Evolutionary conservation across 2,888 invertebrate genomes (phyloP).

Genomic region (Leucoma salicis): DNA sequence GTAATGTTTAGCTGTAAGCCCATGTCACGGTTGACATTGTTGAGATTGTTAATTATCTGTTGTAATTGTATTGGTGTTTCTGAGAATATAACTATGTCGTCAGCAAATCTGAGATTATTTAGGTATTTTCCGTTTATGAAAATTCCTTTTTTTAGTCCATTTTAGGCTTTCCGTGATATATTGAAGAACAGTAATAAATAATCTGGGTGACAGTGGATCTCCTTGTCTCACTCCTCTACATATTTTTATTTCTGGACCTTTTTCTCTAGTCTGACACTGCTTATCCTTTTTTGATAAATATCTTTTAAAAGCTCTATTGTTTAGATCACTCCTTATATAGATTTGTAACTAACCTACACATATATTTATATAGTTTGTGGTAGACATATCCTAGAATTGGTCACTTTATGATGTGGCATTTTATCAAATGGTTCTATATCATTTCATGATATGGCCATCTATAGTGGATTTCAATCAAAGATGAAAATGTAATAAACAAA

Average conservation of each 20-base stretch:
- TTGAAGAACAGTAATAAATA: constrained; percentile 3
- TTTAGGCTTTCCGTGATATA: constrained; percentile 1
- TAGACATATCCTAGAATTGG: too few relatives aligned
- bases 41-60: background rate
- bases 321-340: too few relatives aligned
- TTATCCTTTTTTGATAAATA: constrained; percentile 2
- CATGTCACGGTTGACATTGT: background rate
- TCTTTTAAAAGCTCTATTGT: background rate
- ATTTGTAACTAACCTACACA: too few relatives aligned
- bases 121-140: constrained; percentile 2
- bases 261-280: background rate
- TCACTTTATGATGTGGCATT: too few relatives aligned
- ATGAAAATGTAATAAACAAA: too few relatives aligned
- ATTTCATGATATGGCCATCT: too few relatives aligned
- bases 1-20: background rate
- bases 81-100: constrained; percentile 6
- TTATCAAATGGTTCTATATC: too few relatives aligned
- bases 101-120: constrained; percentile 6
- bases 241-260: background rate
- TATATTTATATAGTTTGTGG: too few relatives aligned
- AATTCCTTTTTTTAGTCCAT: constrained; percentile 1
- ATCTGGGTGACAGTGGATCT: background rate
- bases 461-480: too few relatives aligned
- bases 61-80: constrained; percentile 4
- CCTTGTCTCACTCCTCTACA: constrained; percentile 6